Base-by-base conservation (phyloP, 53 echinoderm and acorn worm species). In the Henricia sp. region DNA sequence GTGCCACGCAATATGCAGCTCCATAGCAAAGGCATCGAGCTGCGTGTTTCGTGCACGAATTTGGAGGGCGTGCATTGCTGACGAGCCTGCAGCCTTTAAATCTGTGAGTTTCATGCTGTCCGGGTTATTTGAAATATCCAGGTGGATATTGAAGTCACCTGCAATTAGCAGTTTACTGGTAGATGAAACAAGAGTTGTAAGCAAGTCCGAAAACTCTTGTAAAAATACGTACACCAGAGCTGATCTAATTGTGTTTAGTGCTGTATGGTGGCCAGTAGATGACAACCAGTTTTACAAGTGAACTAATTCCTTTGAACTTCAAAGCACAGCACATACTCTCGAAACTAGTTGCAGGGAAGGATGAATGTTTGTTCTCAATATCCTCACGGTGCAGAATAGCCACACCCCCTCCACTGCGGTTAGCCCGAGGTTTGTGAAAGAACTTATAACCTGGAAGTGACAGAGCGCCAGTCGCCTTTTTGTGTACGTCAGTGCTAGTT, bases 321-420 rank as follows among this genome's bases (percentile, higher is more conserved):
- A 86, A 42, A 28, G 75, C 86, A 74, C 86, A 86, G 50, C 74
- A 76, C 3, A 63, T 41, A 64, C 86, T 63, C 65, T 86, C 86
- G 48, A 76, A 76, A 11, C 62, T 74, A 32, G 52, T 37, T 60
- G 74, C 74, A 23, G 56, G 26, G 29, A 63, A 74, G 19, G 74
- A 26, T 28, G 20, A 40, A 48, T 39, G 40, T 35, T 65, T 65
- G 65, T 14, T 30, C 35, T 65, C 65, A 34, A 65, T 65, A 20
- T 12, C 34, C 11, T 65, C 66, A 26, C 74, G 77, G 76, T 86
- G 38, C 43, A 86, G 26, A 52, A 86, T 36, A 23, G 86, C 86
- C 27, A 86, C 64, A 44, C 86, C 86, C 8, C 85, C 85, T 36
- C 85, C 72, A 71, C 26, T 36, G 39, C 86, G 56, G 75, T 41